phyloP scores from a whole-genome alignment of 2,113 vertebrate genomes.

The Rhabdornis inornatus region DNA sequence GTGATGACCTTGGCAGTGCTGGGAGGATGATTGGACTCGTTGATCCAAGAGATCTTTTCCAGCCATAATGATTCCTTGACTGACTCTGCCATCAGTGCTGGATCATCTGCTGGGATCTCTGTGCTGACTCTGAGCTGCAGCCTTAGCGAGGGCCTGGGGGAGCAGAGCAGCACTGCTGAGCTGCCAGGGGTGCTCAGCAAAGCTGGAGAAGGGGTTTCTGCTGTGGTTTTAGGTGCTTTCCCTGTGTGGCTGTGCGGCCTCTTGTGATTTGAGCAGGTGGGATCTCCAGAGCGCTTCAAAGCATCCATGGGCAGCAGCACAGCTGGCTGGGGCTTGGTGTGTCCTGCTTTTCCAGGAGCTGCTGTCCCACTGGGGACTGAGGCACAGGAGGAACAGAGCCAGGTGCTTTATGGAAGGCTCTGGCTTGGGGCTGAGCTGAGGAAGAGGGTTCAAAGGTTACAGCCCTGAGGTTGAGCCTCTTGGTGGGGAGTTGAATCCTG shows the following conservation, averaged over 20 bases:
- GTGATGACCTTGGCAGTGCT: not conserved
- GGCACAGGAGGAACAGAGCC: not conserved
- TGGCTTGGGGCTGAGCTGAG: not conserved
- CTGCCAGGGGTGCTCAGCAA: rapidly evolving
- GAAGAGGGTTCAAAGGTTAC: not conserved
- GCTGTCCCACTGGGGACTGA: rapidly evolving
- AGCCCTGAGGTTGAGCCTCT: not conserved
- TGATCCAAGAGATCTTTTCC: not conserved
- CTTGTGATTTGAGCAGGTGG: rapidly evolving
- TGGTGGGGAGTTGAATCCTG: no score
- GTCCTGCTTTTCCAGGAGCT: not conserved
- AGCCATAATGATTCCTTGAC: not conserved
- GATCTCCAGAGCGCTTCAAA: not conserved
- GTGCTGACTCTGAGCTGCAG: not conserved
- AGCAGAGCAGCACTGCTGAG: not conserved
- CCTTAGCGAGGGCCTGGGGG: not conserved
- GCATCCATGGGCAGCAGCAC: not conserved
- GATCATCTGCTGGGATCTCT: rapidly evolving
- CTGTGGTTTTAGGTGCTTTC: not conserved
- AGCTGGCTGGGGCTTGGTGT: rapidly evolving
- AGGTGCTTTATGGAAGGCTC: not conserved
- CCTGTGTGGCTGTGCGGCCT: rapidly evolving
- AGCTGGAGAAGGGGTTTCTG: not conserved
- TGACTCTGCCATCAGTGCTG: not conserved
- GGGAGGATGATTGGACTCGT: rapidly evolving